Percentiles rank a stretch among this genome's conserved stretches.
These are phyloP conservation scores for Mythimna impura DNA, from an alignment of 2,888 invertebrate species.

Conservation along the genomic window DNA sequence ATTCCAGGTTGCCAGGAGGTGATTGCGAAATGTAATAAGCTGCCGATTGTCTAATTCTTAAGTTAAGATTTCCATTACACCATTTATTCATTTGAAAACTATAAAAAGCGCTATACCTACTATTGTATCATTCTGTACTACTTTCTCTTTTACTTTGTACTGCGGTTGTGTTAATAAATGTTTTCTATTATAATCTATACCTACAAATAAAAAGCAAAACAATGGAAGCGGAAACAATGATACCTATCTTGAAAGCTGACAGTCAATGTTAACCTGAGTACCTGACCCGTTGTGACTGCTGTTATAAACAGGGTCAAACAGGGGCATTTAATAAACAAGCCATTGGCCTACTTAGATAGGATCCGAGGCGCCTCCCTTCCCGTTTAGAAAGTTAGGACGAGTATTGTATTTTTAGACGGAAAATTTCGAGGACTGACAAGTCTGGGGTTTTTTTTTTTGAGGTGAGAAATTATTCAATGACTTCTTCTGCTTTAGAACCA, in stretches of 20 bases:
- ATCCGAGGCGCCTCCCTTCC: slow-evolving; percentile 71
- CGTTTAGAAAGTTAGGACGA: slow-evolving; percentile 58
- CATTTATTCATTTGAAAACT: no score
- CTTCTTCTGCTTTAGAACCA: no score
- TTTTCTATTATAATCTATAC: no score
- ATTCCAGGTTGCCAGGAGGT: no score
- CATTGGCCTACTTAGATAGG: slow-evolving; percentile 76
- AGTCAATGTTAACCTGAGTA: slow-evolving; percentile 28
- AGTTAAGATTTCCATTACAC: no score
- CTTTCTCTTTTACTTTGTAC: no score
- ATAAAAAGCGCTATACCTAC: no score
- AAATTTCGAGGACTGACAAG: slow-evolving; percentile 1
- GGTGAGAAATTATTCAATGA: no score
- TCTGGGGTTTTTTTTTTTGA: neutral
- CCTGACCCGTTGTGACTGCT: slow-evolving; percentile 61
- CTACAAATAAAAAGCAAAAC: slow-evolving; percentile 1
- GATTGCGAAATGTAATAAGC: no score
- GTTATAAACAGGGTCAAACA: slow-evolving; percentile 70
- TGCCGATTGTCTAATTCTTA: no score
- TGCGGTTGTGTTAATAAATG: no score
- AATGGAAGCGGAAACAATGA: slow-evolving; percentile 13
- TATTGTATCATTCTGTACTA: no score
- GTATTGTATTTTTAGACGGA: slow-evolving; percentile 42
- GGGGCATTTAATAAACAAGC: slow-evolving; percentile 73
- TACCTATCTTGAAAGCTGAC: slow-evolving; percentile 39